These are phyloP conservation scores for Silurus lanzhouensis DNA, from an alignment of 2,797 vertebrate genomes.

Conservation along the genomic window DNA sequence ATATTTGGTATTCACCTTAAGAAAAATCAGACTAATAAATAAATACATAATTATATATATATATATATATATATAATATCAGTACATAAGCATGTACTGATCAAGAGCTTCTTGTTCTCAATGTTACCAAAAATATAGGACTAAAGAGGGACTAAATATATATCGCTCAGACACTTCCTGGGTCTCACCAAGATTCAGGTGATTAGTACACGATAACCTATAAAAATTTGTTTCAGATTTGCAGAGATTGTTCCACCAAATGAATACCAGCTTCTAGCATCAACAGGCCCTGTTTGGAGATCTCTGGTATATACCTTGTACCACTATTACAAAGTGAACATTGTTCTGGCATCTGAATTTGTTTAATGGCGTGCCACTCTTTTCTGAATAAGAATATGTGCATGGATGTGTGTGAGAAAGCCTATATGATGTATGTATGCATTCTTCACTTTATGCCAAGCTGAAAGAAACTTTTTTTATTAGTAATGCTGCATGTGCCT, in stretches of 20 bases:
- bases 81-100: not conserved
- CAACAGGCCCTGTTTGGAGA: too few relatives aligned
- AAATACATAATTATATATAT: too few relatives aligned
- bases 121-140: not conserved
- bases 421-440: slow-evolving; percentile 3
- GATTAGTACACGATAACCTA: not conserved
- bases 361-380: slow-evolving; percentile 29
- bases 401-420: slow-evolving; percentile 7
- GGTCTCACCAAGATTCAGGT: not conserved
- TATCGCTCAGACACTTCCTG: not conserved
- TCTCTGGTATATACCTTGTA: not conserved
- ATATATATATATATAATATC: too few relatives aligned
- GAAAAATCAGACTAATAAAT: too few relatives aligned
- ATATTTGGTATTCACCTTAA: not conserved
- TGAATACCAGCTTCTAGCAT: not conserved
- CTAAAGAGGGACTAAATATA: not conserved
- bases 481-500: slow-evolving; percentile 54
- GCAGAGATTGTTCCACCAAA: not conserved
- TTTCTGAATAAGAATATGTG: not conserved
- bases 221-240: not conserved
- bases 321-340: not conserved
- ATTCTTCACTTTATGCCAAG: slow-evolving; percentile 36
- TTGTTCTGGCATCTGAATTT: slow-evolving; percentile 25
- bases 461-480: slow-evolving; percentile 42
- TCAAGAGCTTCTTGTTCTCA: not conserved